Percentiles rank a stretch among this genome's conserved stretches.
Conservation (phyloP, 1,140 invertebrate genomes). For the Rhyacophila brunnea region DNA sequence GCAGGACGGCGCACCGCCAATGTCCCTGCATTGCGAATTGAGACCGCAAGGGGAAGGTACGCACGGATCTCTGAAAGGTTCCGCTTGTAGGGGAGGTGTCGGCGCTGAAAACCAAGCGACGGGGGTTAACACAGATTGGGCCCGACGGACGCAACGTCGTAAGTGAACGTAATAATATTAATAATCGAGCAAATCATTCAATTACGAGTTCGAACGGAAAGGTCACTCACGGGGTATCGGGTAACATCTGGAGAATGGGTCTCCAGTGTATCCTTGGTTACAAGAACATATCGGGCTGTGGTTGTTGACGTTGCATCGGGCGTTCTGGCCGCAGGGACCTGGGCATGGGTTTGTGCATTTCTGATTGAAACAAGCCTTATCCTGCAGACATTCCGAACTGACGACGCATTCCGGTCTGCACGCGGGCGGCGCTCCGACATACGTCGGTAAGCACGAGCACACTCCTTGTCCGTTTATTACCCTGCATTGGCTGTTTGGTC, state of each 20-base stretch:
- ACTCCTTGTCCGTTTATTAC: constrained; percentile 58
- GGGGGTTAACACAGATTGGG: constrained; percentile 74
- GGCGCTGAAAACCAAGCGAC: constrained; percentile 51
- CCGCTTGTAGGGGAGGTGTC: constrained; percentile 39
- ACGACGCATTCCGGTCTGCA: constrained; percentile 64
- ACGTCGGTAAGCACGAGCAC: constrained; percentile 64
- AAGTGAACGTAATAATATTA: no score
- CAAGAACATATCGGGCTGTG: constrained; percentile 74
- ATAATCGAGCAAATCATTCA: constrained; percentile 58
- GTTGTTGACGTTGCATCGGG: constrained; percentile 65
- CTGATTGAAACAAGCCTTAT: constrained; percentile 63
- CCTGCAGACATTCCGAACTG: constrained; percentile 64
- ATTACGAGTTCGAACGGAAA: no score
- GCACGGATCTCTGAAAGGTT: constrained; percentile 56
- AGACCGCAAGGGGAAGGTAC: constrained; percentile 70
- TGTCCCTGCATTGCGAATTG: constrained; percentile 69
- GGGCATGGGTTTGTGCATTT: constrained; percentile 68
- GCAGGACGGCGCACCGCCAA: constrained; percentile 64
- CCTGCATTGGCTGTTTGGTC: constrained; percentile 65
- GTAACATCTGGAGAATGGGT: constrained; percentile 69
- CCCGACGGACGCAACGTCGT: no score
- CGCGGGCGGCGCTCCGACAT: constrained; percentile 61
- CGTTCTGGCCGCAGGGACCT: constrained; percentile 63
- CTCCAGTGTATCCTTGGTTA: constrained; percentile 64
- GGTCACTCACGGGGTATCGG: constrained; percentile 56